Conservation (phyloP, 2,888 invertebrate genomes). For the Sepiola atlantica region DNA sequence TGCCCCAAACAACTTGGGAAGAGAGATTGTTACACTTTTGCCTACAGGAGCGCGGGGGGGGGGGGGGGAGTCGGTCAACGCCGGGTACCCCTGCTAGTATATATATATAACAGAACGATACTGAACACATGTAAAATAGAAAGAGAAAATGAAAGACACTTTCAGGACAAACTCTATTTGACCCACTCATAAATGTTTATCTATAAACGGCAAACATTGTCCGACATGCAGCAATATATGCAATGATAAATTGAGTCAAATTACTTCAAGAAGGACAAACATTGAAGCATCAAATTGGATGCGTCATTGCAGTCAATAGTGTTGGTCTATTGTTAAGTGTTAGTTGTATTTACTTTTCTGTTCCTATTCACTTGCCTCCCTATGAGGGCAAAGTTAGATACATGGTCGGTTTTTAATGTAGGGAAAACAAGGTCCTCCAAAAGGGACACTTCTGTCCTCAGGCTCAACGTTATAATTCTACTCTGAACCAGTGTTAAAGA, state of each 20-base stretch:
- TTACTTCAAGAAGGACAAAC: neutral
- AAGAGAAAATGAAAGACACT: neutral
- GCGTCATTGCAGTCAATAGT: neutral
- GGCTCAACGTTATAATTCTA: neutral
- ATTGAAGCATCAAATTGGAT: neutral
- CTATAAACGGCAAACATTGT: neutral
- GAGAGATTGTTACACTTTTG: no score
- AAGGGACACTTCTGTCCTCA: neutral
- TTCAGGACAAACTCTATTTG: neutral
- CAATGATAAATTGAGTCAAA: neutral
- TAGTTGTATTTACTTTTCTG: neutral
- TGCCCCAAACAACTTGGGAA: no score
- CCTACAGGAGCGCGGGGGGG: no score
- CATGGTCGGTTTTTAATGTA: no score
- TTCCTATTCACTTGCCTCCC: neutral
- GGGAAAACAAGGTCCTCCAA: no score
- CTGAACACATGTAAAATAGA: no score
- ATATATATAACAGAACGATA: no score
- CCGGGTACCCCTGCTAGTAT: no score
- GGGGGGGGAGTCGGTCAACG: no score
- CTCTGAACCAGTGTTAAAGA: neutral
- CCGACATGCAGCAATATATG: neutral
- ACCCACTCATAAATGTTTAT: neutral
- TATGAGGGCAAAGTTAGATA: no score
- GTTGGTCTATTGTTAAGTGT: neutral